These are phyloP conservation scores for Galerucella calmariensis DNA, from an alignment of 2,888 invertebrate species.

Conservation along the genomic window DNA sequence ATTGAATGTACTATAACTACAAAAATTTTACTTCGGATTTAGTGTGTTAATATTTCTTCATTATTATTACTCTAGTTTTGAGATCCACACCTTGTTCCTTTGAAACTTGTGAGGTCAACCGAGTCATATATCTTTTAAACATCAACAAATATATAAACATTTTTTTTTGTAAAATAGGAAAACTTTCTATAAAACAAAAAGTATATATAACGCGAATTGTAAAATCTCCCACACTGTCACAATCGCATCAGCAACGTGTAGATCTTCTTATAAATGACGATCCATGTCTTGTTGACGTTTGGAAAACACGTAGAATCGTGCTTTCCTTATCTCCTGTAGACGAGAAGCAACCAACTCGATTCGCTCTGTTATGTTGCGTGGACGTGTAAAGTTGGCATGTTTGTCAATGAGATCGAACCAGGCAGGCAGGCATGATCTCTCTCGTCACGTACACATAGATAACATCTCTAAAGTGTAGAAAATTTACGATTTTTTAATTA, in stretches of 20 bases:
- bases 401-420: constrained; percentile 30
- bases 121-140: no score
- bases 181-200: neutral
- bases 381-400: constrained; percentile 33
- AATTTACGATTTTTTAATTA: constrained; percentile 25
- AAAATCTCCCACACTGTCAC: constrained; percentile 28
- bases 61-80: no score
- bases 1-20: no score
- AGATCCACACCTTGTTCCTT: no score
- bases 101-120: no score
- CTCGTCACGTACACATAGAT: constrained; percentile 31
- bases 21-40: no score
- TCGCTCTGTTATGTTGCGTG: constrained; percentile 19
- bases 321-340: constrained; percentile 43
- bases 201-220: neutral
- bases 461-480: constrained; percentile 26
- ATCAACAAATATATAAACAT: neutral
- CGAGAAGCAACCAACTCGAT: constrained; percentile 30
- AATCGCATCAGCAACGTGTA: constrained; percentile 7
- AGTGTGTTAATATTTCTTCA: no score
- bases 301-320: constrained; percentile 47
- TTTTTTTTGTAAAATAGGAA: no score
- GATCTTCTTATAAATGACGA: constrained; percentile 41
- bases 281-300: constrained; percentile 49
- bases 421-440: constrained; percentile 25